phyloP scores from a whole-genome alignment of 2,797 vertebrate species.

The Malurus splendens region DNA sequence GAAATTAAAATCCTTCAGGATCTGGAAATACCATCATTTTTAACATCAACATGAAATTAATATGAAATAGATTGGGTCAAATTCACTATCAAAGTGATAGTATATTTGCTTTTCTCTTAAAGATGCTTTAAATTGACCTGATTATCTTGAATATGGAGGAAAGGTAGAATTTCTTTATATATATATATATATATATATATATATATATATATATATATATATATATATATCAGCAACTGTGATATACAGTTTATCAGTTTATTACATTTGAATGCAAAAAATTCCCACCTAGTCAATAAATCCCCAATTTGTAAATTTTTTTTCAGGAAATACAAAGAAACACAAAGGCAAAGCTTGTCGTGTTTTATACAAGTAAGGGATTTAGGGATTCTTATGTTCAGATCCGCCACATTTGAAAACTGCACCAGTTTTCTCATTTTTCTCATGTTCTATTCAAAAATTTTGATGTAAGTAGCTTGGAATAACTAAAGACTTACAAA shows the following conservation, averaged over 20 bases:
- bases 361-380: neutral
- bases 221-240: neutral
- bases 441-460: neutral
- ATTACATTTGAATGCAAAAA: neutral
- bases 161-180: neutral
- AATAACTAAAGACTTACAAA: neutral
- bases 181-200: no score
- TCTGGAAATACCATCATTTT: neutral
- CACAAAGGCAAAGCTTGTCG: neutral
- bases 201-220: no score
- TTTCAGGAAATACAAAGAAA: neutral
- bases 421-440: neutral
- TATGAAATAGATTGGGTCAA: neutral
- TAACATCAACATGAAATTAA: neutral
- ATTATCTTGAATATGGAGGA: neutral
- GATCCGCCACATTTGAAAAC: neutral
- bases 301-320: neutral
- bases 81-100: neutral
- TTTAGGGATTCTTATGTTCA: neutral
- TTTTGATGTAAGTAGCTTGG: neutral
- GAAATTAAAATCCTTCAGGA: neutral
- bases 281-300: neutral
- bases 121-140: neutral
- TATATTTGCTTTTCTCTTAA: neutral
- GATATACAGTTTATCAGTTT: neutral